Conservation (phyloP, 2,888 invertebrate genomes). For the Apoda limacodes region DNA sequence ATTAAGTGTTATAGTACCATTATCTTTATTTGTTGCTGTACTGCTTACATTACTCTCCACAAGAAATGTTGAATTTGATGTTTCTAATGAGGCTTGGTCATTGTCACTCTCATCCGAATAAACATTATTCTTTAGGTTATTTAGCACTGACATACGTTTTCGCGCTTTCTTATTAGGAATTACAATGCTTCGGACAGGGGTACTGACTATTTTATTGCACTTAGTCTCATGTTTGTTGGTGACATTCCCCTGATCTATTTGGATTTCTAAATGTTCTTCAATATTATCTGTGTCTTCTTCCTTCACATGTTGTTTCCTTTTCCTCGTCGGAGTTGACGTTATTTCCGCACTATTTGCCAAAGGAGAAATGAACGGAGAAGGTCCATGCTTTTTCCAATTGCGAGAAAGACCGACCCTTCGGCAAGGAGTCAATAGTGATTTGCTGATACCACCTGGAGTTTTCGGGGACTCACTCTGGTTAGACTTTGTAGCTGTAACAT, state of each 20-base stretch:
- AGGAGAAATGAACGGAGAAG: conserved; percentile 55
- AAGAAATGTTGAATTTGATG: no score
- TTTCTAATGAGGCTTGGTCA: not conserved
- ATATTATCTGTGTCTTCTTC: conserved; percentile 9
- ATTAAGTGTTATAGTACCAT: not conserved
- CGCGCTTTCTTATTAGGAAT: conserved; percentile 11
- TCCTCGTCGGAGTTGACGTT: no score
- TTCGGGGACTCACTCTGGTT: conserved; percentile 43
- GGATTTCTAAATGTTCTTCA: no score
- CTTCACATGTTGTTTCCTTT: conserved; percentile 29
- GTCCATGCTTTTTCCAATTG: conserved; percentile 44
- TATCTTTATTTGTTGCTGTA: no score
- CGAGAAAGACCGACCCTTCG: conserved; percentile 64
- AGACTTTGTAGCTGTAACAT: conserved; percentile 31
- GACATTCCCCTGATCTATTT: no score
- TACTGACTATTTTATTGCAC: conserved; percentile 7
- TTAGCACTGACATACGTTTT: not conserved
- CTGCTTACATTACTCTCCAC: no score
- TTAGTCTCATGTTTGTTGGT: no score
- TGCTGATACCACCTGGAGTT: conserved; percentile 63
- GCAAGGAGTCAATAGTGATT: conserved; percentile 62
- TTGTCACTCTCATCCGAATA: not conserved
- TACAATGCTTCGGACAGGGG: conserved; percentile 9
- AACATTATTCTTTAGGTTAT: not conserved
- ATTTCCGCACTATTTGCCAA: conserved; percentile 24